Base-by-base conservation (phyloP, 2,113 vertebrate genomes). In the Sciurus niger region DNA sequence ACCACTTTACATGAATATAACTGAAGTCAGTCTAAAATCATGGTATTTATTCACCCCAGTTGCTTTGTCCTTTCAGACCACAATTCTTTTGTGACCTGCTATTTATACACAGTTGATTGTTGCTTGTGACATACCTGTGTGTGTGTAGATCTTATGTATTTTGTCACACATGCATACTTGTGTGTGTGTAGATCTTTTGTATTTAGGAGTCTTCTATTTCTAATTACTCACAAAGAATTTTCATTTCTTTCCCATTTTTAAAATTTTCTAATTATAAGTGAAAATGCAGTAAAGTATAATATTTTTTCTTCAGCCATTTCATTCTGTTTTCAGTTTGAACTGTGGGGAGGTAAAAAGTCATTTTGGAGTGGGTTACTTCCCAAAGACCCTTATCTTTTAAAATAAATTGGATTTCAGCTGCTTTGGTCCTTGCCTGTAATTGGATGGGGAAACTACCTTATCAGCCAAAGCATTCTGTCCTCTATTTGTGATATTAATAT, bases 401-500 rank as follows among this genome's bases (percentile, higher is more conserved):
- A 85, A 73, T 70, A 78, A 60, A 76, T 74, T 90, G 40, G 4
- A 89, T 85, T 78, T 93, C 5, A 4, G n/a, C 67, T n/a, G 34
- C 6, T 84, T 82, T 83, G 25, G 16, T 84, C 8, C 53, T 80
- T 82, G 28, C 25, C 40, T 77, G 25, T 22, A 87, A 70, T 28
- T 58, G 76, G 25, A 82, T 40, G 74, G 40, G 4, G 9, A 40
- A 43, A 4, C 12, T 58, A 18, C 24, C 18, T 83, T 48, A 84
- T 70, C n/a, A 60, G 60, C 12, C 74, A 37, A 86, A 82, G 4
- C 65, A 30, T 40, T 90, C 37, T 40, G 12, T 74, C 73, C 53
- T 95, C 3, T 20, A 20, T 87, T 79, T 93, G 68, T 88, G n/a
- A 74, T 90, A 53, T 84, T 84, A 80, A 30, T 2, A 72, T 68